Evolutionary conservation across 2,113 vertebrate species (phyloP), one percentile per base, ranked within the genome.

Genomic region (Recurvirostra avosetta): DNA sequence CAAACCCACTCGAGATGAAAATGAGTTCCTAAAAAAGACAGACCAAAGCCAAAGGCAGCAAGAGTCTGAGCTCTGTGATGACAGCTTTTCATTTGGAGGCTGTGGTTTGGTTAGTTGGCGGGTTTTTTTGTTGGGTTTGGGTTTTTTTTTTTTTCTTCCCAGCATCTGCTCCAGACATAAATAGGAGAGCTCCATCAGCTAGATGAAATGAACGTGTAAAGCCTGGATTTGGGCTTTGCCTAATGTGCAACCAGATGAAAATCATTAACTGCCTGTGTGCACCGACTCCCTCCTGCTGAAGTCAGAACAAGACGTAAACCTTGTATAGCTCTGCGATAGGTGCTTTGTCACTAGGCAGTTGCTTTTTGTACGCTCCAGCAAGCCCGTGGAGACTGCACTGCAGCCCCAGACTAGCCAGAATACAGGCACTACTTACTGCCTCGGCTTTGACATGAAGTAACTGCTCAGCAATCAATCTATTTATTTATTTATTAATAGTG

Each of bases 311-410:
- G 66, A 30, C 0, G 0, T 52, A 32, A 81, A 22, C 27, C 40
- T 55, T n/a, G 25, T 49, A 21, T 2, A 81, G 65, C 15, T 56
- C 23, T 47, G 30, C 38, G 45, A 8, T 47, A 2, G 1, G 8
- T 2, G 4, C 59, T 41, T 18, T 36, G 32, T 45, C 3, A 1
- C 36, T 36, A 1, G 1, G 61, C 10, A 5, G 2, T 50, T 67
- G 38, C 36, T 36, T 80, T 71, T 30, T 1, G 3, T 63, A 7
- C 6, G 1, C 36, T 45, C 36, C 40, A 32, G 32, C 12, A 26
- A 67, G 52, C 47, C 76, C 2, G 0, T 58, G 53, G 58, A 67
- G 55, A 9, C 58, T 8, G 52, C n/a, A 8, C 55, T 20, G 4
- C 70, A 66, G 40, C 43, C 63, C 53, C 16, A 6, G 26, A 32